These are phyloP conservation scores for Electrophaes corylata DNA, from an alignment of 2,888 invertebrate species.

Conservation along the genomic window DNA sequence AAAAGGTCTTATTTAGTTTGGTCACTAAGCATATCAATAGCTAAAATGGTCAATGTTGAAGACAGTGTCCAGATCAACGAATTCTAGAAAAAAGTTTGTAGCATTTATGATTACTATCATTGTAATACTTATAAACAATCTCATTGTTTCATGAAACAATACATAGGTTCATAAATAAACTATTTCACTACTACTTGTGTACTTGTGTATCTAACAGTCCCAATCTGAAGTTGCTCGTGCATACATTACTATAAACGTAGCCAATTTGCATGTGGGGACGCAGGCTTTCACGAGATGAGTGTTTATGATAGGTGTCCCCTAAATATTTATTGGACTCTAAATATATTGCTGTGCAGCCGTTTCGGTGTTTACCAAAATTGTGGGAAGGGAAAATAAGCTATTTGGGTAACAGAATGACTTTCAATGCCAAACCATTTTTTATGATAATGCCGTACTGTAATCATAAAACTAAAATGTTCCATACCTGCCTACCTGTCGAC, in stretches of 20 bases:
- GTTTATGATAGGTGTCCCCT: conserved; percentile 54
- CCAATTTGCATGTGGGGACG: conserved; percentile 77
- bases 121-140: neutral
- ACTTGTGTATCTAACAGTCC: conserved; percentile 23
- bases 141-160: conserved; percentile 1
- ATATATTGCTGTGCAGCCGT: conserved; percentile 37
- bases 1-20: too few relatives aligned
- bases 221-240: conserved; percentile 46
- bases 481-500: too few relatives aligned
- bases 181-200: conserved; percentile 8
- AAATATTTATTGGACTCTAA: conserved; percentile 46
- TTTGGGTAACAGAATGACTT: conserved; percentile 36
- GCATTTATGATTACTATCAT: too few relatives aligned
- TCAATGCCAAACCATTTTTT: neutral
- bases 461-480: too few relatives aligned
- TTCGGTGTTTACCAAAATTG: conserved; percentile 36
- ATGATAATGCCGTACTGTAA: neutral
- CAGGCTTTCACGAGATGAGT: conserved; percentile 72
- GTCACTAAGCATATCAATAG: too few relatives aligned
- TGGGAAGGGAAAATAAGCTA: conserved; percentile 29
- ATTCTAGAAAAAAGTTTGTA: too few relatives aligned
- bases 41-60: too few relatives aligned
- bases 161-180: neutral
- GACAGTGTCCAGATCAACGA: too few relatives aligned
- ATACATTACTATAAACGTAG: conserved; percentile 62